phyloP scores from a whole-genome alignment of 2,797 vertebrate species.

The Chelonia mydas region DNA sequence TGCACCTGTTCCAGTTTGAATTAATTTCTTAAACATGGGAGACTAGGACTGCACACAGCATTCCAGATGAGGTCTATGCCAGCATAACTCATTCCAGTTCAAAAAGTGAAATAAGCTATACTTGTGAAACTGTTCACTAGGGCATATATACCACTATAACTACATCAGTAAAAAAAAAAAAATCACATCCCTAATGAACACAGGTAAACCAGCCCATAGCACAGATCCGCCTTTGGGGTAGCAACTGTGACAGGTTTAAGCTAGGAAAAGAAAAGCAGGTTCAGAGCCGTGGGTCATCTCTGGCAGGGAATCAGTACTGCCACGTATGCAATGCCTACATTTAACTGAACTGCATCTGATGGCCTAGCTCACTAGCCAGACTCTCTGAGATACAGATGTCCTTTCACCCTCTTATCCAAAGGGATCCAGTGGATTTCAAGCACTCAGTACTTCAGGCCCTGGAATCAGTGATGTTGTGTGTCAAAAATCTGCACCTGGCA shows the following conservation, averaged over 20 bases:
- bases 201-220: neutral
- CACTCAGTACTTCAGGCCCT: accelerated
- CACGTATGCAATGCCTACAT: accelerated
- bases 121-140: neutral
- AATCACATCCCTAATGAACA: neutral
- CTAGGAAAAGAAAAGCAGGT: neutral
- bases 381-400: neutral
- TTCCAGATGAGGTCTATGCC: neutral
- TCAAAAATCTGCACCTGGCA: neutral
- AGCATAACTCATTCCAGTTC: too few relatives aligned
- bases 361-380: neutral
- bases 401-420: neutral
- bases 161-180: too few relatives aligned
- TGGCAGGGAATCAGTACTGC: neutral
- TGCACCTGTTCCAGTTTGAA: too few relatives aligned
- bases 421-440: neutral
- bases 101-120: neutral
- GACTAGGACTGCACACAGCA: neutral
- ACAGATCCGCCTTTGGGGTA: neutral
- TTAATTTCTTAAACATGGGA: too few relatives aligned
- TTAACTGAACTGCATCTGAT: neutral
- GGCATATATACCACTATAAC: neutral
- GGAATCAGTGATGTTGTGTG: neutral
- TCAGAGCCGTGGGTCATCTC: neutral
- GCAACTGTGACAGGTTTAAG: neutral